Base-by-base conservation (phyloP, 2,113 vertebrate species). In the Rousettus leschenaultii region DNA sequence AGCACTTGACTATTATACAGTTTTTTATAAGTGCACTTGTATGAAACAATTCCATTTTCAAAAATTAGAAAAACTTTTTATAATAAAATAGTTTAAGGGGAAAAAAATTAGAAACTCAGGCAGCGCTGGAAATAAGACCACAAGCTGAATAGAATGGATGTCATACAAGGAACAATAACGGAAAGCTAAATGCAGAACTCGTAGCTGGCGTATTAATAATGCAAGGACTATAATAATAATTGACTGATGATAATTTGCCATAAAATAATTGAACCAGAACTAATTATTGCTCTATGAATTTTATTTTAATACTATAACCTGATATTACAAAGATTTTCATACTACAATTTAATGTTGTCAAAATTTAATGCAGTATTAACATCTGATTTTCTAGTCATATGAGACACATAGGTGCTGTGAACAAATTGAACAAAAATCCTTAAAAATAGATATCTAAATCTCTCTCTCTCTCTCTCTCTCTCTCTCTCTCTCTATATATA, bases 271-370 rank as follows among this genome's bases (percentile, higher is more conserved):
- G 97, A 98, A 97, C 92, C 97, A 97, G 96, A 98, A 97, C 97
- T 98, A 98, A 98, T 97, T 98, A 97, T 97, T 98, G 95, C 92
- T 97, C 94, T 97, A 94, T 89, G 97, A 90, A 97, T 98, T 98
- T 98, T 85, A 74, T 96, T 91, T 95, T 98, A 98, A 97, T 96
- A 97, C 93, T 94, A 97, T 97, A 98, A 96, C 19, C 30, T 80
- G 43, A 73, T 89, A 66, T 55, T 57, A 91, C n/a, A 73, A 96
- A 88, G 80, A 78, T 94, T 78, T 96, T 94, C 45, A 78, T 59
- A 86, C 40, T 74, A 33, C 75, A 91, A 86, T 87, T 75, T 95
- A 94, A 78, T 86, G 24, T 77, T 71, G n/a, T 88, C 30, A 94
- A 79, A 92, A 91, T 78, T 38, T 13, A 82, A 65, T 84, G 43